These are phyloP conservation scores for Drosophila lacicola DNA, from an alignment of 2,888 invertebrate genomes.

Conservation along the genomic window DNA sequence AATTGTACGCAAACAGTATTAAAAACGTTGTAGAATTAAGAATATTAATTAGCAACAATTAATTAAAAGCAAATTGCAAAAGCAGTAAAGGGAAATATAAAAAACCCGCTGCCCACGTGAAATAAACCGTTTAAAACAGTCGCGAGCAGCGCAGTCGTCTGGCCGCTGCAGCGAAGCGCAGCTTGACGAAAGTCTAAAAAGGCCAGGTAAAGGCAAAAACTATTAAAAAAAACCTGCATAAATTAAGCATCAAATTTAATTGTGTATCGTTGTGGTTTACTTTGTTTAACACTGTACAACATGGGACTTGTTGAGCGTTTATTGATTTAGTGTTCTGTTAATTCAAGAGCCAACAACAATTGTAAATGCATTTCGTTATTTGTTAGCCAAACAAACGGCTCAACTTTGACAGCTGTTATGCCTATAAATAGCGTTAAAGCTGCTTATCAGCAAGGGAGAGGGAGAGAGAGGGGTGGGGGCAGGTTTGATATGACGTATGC, in stretches of 20 bases:
- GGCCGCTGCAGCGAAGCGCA: slow-evolving; percentile 16
- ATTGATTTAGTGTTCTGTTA: slow-evolving; percentile 26
- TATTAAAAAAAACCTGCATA: slow-evolving; percentile 26
- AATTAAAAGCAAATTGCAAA: slow-evolving; percentile 4
- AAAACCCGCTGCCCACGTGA: not conserved
- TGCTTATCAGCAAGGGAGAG: slow-evolving; percentile 5
- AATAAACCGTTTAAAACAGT: not conserved
- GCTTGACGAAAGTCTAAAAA: slow-evolving; percentile 39
- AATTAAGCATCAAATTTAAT: slow-evolving; percentile 17
- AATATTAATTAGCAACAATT: slow-evolving; percentile 10
- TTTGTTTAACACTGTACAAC: not conserved
- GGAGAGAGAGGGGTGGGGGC: not conserved
- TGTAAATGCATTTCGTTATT: not conserved
- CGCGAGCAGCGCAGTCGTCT: slow-evolving; percentile 12
- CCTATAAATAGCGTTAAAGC: slow-evolving; percentile 11
- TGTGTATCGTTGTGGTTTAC: not conserved
- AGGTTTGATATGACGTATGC: slow-evolving; percentile 2
- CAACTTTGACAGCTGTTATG: slow-evolving; percentile 19
- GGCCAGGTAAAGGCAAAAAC: slow-evolving; percentile 16
- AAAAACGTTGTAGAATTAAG: slow-evolving; percentile 14
- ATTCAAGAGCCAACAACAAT: not conserved
- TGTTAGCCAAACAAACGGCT: slow-evolving; percentile 15
- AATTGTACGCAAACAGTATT: slow-evolving; percentile 54
- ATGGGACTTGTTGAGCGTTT: slow-evolving; percentile 38
- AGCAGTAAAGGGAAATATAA: not conserved